These are phyloP conservation scores for Glandiceps talaboti DNA, from an alignment of 53 echinoderm and acorn worm genomes.

Conservation along the genomic window DNA sequence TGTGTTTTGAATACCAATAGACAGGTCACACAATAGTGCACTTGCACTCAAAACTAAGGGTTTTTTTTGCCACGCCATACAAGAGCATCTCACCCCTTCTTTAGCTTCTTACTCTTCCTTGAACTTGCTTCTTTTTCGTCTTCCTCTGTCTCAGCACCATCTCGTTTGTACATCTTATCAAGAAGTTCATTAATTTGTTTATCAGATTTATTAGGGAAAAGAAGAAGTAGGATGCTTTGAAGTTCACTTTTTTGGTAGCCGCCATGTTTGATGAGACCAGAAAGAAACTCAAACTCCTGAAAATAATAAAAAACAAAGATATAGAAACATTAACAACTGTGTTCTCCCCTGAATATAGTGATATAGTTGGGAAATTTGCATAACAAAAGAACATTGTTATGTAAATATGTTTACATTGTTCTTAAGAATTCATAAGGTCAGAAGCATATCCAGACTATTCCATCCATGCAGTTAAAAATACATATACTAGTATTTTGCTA, in stretches of 20 bases:
- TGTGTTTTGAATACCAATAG: too few relatives aligned
- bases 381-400: too few relatives aligned
- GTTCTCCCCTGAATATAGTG: too few relatives aligned
- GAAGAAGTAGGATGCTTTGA: conserved; percentile 44
- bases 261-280: conserved; percentile 67
- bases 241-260: conserved; percentile 44
- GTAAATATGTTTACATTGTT: too few relatives aligned
- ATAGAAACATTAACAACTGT: background rate
- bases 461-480: too few relatives aligned
- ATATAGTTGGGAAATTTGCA: too few relatives aligned
- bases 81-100: conserved; percentile 11
- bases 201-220: conserved; percentile 57
- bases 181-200: background rate
- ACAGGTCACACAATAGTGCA: too few relatives aligned
- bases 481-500: too few relatives aligned
- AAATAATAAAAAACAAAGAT: conserved; percentile 2
- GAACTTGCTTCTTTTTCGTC: conserved; percentile 13
- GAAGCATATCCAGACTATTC: too few relatives aligned
- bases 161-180: background rate
- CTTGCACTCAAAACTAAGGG: too few relatives aligned
- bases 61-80: too few relatives aligned
- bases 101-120: conserved; percentile 17
- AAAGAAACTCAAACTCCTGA: conserved; percentile 68
- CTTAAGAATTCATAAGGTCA: too few relatives aligned
- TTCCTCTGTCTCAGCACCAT: conserved; percentile 7